phyloP scores from a whole-genome alignment of 2,113 vertebrate genomes.

The Synchiropus splendidus region DNA sequence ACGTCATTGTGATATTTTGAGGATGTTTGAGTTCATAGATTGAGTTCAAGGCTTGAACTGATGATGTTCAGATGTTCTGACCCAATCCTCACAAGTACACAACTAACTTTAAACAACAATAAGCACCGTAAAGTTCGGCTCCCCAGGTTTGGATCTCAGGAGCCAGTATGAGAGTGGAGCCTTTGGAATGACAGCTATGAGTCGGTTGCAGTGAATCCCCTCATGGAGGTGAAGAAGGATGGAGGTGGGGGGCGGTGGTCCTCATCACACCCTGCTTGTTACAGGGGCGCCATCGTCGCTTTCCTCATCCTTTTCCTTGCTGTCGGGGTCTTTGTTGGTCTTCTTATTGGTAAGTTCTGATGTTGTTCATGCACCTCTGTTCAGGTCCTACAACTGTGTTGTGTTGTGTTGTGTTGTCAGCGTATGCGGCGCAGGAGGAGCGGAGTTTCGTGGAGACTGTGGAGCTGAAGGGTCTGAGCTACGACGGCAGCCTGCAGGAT shows the following conservation, averaged over 20 bases:
- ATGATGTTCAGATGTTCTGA: no score
- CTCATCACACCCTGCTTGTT: slow-evolving; percentile 20
- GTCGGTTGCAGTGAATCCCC: slow-evolving; percentile 19
- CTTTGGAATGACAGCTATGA: slow-evolving; percentile 25
- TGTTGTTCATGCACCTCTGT: not conserved
- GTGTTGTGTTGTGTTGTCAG: slow-evolving; percentile 28
- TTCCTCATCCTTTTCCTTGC: slow-evolving; percentile 52
- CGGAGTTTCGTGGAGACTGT: slow-evolving; percentile 66
- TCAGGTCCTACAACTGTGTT: not conserved
- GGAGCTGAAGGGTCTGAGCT: slow-evolving; percentile 74
- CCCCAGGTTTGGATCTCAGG: slow-evolving; percentile 10
- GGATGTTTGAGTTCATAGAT: no score
- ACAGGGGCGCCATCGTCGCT: slow-evolving; percentile 22
- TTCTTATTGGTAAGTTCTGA: slow-evolving; percentile 54
- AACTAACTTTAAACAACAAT: no score
- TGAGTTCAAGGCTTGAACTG: no score
- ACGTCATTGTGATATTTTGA: no score
- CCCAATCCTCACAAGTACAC: no score
- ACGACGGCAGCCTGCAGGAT: slow-evolving; percentile 62
- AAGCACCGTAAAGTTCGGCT: not conserved
- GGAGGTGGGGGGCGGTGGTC: slow-evolving; percentile 34
- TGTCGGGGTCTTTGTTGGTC: slow-evolving; percentile 49
- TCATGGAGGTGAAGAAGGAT: slow-evolving; percentile 59
- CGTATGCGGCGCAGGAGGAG: slow-evolving; percentile 59
- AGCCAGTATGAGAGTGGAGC: slow-evolving; percentile 18